Evolutionary conservation across 2,888 invertebrate species (phyloP).

Genomic region (Euplagia quadripunctaria): DNA sequence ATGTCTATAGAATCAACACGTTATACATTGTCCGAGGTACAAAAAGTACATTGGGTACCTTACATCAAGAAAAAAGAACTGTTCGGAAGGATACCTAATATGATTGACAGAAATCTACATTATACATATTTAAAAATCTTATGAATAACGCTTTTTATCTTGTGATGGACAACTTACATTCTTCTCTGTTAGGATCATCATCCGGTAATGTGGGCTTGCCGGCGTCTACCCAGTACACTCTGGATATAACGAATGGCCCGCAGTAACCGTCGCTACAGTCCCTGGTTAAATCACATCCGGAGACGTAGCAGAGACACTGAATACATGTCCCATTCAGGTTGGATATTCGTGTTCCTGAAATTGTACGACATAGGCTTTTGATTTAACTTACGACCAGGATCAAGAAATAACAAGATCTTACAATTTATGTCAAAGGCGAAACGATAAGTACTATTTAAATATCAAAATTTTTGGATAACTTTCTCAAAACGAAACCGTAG

Average conservation of each 20-base stretch:
- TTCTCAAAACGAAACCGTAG: no score
- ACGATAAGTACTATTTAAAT: no score
- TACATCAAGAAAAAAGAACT: no score
- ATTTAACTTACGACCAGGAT: not conserved
- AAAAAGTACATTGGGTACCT: no score
- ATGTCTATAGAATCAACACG: no score
- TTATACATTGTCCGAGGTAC: no score
- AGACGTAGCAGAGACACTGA: slow-evolving; percentile 88
- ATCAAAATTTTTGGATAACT: no score
- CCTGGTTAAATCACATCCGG: slow-evolving; percentile 84
- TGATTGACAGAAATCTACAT: no score
- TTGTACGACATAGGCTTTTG: not conserved
- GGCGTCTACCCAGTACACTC: slow-evolving; percentile 90
- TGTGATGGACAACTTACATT: slow-evolving; percentile 61
- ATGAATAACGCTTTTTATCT: not conserved
- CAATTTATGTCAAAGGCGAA: no score
- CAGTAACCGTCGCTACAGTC: slow-evolving; percentile 88
- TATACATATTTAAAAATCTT: no score
- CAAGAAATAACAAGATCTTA: no score
- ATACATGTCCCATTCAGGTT: slow-evolving; percentile 74
- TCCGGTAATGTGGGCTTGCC: slow-evolving; percentile 87
- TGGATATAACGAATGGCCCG: slow-evolving; percentile 89
- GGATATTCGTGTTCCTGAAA: slow-evolving; percentile 9
- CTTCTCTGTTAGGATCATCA: slow-evolving; percentile 84
- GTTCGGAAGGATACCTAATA: no score